Conservation (phyloP, 1,140 invertebrate species). For the Drosophila ogumai region DNA sequence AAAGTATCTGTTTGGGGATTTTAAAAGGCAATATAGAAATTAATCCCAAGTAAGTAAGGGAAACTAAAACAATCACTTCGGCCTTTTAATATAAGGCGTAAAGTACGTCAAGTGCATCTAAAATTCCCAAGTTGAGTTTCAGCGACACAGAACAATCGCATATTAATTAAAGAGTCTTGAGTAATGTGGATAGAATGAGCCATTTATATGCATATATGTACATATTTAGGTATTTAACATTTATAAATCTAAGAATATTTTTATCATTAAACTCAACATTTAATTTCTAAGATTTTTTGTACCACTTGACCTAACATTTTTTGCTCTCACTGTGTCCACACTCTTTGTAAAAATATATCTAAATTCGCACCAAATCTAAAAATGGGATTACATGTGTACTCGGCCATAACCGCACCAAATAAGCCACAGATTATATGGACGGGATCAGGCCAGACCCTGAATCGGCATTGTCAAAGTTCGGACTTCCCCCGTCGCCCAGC, state of each 20-base stretch:
- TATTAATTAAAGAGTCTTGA: too few species aligned
- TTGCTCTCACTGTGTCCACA: constrained; percentile 34
- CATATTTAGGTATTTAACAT: neutral
- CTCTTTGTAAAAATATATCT: constrained; percentile 44
- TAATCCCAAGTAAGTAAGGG: neutral
- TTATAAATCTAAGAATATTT: neutral
- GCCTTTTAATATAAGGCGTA: neutral
- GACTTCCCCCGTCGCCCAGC: neutral
- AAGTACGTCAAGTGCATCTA: neutral
- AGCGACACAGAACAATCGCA: too few species aligned
- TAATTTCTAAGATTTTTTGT: neutral
- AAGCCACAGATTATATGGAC: constrained; percentile 24
- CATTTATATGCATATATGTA: too few species aligned
- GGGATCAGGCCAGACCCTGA: constrained; percentile 27
- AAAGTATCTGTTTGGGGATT: neutral
- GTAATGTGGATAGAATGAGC: too few species aligned
- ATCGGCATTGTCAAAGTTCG: constrained; percentile 26
- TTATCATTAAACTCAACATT: neutral
- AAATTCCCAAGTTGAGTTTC: neutral
- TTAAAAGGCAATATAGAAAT: neutral
- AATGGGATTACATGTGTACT: constrained; percentile 59
- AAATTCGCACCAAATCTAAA: constrained; percentile 37
- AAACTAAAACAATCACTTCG: neutral
- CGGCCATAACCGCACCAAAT: constrained; percentile 38
- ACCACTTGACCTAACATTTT: constrained; percentile 10